These are phyloP conservation scores for Mesocentrotus franciscanus DNA, from an alignment of 53 echinoderm and acorn worm genomes.

Conservation along the genomic window DNA sequence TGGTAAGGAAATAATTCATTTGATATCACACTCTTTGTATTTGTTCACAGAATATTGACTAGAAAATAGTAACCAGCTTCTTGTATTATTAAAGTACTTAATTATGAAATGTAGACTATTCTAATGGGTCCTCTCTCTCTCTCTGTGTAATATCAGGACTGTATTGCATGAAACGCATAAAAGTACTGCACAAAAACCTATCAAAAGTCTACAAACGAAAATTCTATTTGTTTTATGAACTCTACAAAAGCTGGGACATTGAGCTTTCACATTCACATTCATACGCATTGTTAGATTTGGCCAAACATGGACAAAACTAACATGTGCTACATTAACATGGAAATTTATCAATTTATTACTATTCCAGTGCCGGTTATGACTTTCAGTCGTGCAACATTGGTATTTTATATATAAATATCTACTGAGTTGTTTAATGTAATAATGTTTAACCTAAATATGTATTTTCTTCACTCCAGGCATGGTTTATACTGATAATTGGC, in stretches of 20 bases:
- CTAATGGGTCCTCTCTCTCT: background rate
- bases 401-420: background rate
- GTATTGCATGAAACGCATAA: background rate
- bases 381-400: background rate
- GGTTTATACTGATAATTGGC: background rate
- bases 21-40: background rate
- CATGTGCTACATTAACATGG: too few species aligned
- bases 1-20: background rate
- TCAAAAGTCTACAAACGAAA: background rate
- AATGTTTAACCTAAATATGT: background rate
- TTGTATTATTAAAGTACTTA: background rate
- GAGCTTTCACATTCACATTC: background rate
- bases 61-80: background rate
- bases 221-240: background rate
- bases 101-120: background rate
- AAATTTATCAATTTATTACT: too few species aligned
- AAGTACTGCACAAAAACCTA: background rate
- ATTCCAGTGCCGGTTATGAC: too few species aligned
- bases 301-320: too few species aligned
- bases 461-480: background rate
- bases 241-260: background rate
- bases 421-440: background rate
- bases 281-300: too few species aligned
- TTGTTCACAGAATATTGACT: background rate
- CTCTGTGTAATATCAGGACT: background rate